Evolutionary conservation across 2,797 vertebrate genomes (phyloP).

Genomic region (Prionace glauca): DNA sequence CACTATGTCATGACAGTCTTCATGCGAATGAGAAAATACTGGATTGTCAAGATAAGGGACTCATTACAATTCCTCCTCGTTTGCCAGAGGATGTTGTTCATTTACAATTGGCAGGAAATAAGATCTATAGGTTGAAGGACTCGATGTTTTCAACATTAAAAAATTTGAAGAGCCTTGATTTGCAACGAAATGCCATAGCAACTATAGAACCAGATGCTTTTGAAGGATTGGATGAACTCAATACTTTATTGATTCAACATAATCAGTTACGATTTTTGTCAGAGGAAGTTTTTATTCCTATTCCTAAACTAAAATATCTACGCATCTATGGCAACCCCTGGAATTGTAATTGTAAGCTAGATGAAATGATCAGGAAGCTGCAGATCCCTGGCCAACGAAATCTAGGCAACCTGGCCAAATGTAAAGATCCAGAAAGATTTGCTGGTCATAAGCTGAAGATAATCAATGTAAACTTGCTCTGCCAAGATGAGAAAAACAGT

Average conservation of each 20-base stretch:
- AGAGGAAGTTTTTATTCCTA: slow-evolving; percentile 78
- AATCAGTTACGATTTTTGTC: slow-evolving; percentile 72
- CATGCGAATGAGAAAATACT: slow-evolving; percentile 83
- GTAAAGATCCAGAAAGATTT: slow-evolving; percentile 62
- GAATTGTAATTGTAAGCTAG: slow-evolving; percentile 78
- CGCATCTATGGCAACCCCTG: slow-evolving; percentile 93
- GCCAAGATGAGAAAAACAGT: slow-evolving; percentile 51
- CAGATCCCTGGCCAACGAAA: slow-evolving; percentile 86
- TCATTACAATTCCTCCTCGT: slow-evolving; percentile 67
- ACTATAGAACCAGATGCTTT: slow-evolving; percentile 80
- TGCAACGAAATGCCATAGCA: slow-evolving; percentile 86
- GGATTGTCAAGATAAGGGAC: slow-evolving; percentile 83
- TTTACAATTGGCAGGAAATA: slow-evolving; percentile 85
- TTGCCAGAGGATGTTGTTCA: slow-evolving; percentile 87
- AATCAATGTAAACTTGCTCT: slow-evolving; percentile 67
- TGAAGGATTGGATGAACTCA: slow-evolving; percentile 75
- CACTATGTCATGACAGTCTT: slow-evolving; percentile 69
- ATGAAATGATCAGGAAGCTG: slow-evolving; percentile 76
- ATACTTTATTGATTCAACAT: slow-evolving; percentile 86
- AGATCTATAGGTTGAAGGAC: slow-evolving; percentile 73
- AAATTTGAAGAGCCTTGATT: slow-evolving; percentile 79
- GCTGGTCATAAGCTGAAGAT: slow-evolving; percentile 75
- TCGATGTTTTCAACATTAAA: slow-evolving; percentile 81
- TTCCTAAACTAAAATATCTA: slow-evolving; percentile 75
- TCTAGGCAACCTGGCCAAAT: slow-evolving; percentile 85